Conservation (phyloP, 2,888 invertebrate genomes). For the Agrypnus murinus region DNA sequence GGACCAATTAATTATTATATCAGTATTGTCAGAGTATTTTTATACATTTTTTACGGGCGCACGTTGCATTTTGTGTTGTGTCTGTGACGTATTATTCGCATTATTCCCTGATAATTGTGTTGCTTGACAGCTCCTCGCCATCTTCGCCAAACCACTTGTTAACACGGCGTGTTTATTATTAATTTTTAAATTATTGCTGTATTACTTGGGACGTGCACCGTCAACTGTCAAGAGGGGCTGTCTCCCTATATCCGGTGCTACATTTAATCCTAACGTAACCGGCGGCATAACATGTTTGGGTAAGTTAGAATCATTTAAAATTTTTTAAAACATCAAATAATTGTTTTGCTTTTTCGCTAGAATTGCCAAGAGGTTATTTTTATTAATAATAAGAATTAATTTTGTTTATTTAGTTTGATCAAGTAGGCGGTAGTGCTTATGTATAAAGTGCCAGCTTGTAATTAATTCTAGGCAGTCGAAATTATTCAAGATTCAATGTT, state of each 20-base stretch:
- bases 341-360: constrained; percentile 4
- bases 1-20: constrained; percentile 68
- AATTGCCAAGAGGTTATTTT: no score
- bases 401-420: no score
- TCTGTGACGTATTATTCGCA: constrained; percentile 62
- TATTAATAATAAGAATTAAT: not conserved
- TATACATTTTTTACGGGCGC: constrained; percentile 65
- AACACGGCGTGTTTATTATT: constrained; percentile 67
- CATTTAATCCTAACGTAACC: constrained; percentile 39
- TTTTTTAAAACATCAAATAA: constrained; percentile 25
- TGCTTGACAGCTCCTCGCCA: constrained; percentile 67
- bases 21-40: constrained; percentile 69
- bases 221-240: constrained; percentile 49
- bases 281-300: constrained; percentile 56
- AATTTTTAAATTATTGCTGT: constrained; percentile 56
- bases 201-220: constrained; percentile 45
- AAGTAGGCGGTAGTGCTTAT: not conserved
- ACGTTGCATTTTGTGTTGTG: constrained; percentile 65
- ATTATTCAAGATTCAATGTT: no score
- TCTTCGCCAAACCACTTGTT: constrained; percentile 72
- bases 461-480: no score
- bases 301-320: constrained; percentile 52
- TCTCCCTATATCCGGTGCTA: constrained; percentile 41
- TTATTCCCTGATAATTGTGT: constrained; percentile 62
- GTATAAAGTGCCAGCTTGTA: not conserved